A percentile compares a stretch with the other conserved stretches of the same genome.
phyloP scores from a whole-genome alignment of 2,888 invertebrate species.

The Trissolcus brochymenae region DNA sequence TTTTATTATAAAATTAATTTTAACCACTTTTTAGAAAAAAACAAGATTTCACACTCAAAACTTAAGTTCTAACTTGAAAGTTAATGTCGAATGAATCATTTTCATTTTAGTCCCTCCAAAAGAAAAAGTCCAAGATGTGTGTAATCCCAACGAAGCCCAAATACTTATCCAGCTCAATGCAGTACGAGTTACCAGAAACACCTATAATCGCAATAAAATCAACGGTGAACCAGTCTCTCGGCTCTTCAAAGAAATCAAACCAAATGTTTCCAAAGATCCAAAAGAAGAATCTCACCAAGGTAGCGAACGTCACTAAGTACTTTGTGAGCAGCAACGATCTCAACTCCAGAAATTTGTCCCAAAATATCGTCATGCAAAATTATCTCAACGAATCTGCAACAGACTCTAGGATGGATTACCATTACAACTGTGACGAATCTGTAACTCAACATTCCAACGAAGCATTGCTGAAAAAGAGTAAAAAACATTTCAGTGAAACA shows the following conservation, averaged over 20 bases:
- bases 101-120: slow-evolving; percentile 58
- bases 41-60: too few species aligned
- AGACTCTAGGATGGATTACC: not conserved
- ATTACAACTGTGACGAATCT: slow-evolving; percentile 3
- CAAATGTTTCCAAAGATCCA: slow-evolving; percentile 59
- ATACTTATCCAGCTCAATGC: slow-evolving; percentile 41
- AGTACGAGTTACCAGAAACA: slow-evolving; percentile 43
- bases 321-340: slow-evolving; percentile 54
- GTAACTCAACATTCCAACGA: not conserved
- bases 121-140: slow-evolving; percentile 46
- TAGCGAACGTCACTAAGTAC: slow-evolving; percentile 63
- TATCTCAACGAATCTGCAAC: slow-evolving; percentile 68
- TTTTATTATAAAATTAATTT: too few species aligned
- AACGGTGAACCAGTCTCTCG: slow-evolving; percentile 41
- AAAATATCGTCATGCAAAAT: slow-evolving; percentile 66
- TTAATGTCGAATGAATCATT: slow-evolving; percentile 7
- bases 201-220: slow-evolving; percentile 23
- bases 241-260: slow-evolving; percentile 51
- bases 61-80: too few species aligned
- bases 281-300: slow-evolving; percentile 62
- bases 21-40: too few species aligned
- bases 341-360: slow-evolving; percentile 48
- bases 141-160: slow-evolving; percentile 59
- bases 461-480: not conserved
- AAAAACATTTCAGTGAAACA: slow-evolving; percentile 7